phyloP scores from a whole-genome alignment of 2,113 vertebrate species.

The Poicephalus meyeri region DNA sequence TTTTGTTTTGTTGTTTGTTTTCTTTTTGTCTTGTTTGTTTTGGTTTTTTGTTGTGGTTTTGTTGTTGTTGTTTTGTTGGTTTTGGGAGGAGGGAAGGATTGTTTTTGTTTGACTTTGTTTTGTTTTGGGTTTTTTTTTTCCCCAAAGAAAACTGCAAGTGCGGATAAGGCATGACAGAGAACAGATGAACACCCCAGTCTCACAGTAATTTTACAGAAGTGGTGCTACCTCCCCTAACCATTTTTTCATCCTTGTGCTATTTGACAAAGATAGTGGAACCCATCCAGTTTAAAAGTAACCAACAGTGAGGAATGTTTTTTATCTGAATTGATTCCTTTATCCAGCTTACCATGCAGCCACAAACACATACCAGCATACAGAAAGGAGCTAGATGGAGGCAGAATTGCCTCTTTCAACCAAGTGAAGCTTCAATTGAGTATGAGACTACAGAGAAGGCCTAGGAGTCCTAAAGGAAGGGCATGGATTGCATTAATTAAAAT shows the following conservation, averaged over 20 bases:
- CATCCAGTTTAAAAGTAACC: neutral
- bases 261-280: neutral
- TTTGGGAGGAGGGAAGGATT: neutral
- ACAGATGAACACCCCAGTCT: neutral
- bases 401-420: conserved; percentile 49
- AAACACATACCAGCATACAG: conserved; percentile 26
- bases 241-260: neutral
- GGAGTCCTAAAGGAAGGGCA: conserved; percentile 43
- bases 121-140: neutral
- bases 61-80: rapidly evolving
- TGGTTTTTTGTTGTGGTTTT: neutral
- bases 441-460: conserved; percentile 50
- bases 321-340: conserved; percentile 27
- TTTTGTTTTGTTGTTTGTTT: neutral
- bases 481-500: neutral
- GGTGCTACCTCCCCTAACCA: neutral
- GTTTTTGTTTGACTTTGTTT: neutral
- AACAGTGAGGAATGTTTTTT: neutral
- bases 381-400: conserved; percentile 41
- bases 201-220: neutral
- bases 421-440: conserved; percentile 40
- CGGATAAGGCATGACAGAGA: neutral
- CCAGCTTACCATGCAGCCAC: neutral
- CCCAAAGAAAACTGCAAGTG: neutral
- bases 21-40: neutral